Percentiles rank a stretch among this genome's conserved stretches.
Evolutionary conservation across 2,797 vertebrate genomes (phyloP).

Genomic region (Sebastes baramenuke): DNA sequence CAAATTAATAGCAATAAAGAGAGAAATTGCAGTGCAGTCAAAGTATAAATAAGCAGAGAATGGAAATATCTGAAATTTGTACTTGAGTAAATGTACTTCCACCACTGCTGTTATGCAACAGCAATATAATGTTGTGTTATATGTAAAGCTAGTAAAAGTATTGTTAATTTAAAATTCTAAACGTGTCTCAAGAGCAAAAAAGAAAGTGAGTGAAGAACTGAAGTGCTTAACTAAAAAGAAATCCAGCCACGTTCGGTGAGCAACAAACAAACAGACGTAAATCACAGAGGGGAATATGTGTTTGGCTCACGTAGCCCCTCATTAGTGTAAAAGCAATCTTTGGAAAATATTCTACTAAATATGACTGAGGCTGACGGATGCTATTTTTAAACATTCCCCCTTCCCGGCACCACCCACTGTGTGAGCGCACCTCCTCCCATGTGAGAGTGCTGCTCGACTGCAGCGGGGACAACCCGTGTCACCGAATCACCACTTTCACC

Average conservation of each 20-base stretch:
- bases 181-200: not conserved
- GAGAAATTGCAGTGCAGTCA: not conserved
- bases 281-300: slow-evolving; percentile 19
- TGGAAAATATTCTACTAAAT: slow-evolving; percentile 3
- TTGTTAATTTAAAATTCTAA: not conserved
- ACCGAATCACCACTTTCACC: slow-evolving; percentile 59
- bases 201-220: not conserved
- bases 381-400: slow-evolving; percentile 30
- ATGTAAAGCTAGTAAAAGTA: not conserved
- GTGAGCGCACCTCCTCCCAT: slow-evolving; percentile 13
- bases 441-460: slow-evolving; percentile 14
- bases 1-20: too few relatives aligned
- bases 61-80: not conserved
- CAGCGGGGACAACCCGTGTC: slow-evolving; percentile 37
- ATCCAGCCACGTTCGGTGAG: not conserved
- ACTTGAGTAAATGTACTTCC: not conserved
- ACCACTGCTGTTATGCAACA: not conserved
- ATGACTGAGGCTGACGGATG: slow-evolving; percentile 25
- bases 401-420: not conserved
- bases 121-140: not conserved
- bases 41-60: not conserved
- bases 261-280: slow-evolving; percentile 9
- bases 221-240: not conserved
- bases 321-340: slow-evolving; percentile 18
- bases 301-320: not conserved